Conservation (phyloP, 1,140 invertebrate species). For the Cherax destructor region DNA sequence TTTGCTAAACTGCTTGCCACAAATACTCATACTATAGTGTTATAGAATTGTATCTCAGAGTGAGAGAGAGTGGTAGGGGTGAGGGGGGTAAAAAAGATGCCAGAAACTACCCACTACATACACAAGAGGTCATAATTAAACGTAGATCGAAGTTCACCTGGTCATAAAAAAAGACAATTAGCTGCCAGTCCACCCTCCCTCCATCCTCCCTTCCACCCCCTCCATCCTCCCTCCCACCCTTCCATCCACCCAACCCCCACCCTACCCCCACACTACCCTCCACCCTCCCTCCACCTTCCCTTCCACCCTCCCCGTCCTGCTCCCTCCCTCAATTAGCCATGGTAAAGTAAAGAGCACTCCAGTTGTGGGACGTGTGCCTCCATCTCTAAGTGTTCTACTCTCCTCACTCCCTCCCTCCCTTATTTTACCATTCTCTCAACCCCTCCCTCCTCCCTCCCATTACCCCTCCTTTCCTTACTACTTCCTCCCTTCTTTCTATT, state of each 20-base stretch:
- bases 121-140: constrained; percentile 41
- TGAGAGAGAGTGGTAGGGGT: background rate
- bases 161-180: constrained; percentile 47
- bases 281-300: background rate
- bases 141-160: constrained; percentile 37
- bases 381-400: background rate
- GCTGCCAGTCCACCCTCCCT: background rate
- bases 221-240: background rate
- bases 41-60: too few species aligned
- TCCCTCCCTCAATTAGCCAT: constrained; percentile 37
- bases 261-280: too few species aligned
- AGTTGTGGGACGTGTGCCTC: constrained; percentile 12
- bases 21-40: too few species aligned
- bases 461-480: too few species aligned
- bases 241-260: too few species aligned
- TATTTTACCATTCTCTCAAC: background rate
- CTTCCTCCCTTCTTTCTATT: too few species aligned
- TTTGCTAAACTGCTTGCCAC: too few species aligned
- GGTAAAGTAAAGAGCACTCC: constrained; percentile 29
- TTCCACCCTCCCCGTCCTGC: background rate
- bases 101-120: background rate
- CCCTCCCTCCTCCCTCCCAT: too few species aligned
- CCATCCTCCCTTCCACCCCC: background rate
- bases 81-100: background rate
- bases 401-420: background rate